Conservation (phyloP, 2,797 vertebrate species). For the Phalanger gymnotis region DNA sequence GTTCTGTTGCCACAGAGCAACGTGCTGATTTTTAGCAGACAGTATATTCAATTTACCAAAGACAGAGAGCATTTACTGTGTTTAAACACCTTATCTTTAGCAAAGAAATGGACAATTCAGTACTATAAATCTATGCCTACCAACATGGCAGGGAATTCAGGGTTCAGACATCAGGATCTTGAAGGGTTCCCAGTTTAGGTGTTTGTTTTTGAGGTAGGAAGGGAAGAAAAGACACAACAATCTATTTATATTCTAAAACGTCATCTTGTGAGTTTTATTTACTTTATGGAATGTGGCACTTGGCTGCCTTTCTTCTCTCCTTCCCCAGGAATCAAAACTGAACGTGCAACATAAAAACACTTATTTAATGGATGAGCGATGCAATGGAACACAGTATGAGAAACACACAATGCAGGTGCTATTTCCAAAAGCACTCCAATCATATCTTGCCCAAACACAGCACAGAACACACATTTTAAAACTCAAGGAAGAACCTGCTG, state of each 20-base stretch:
- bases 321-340: conserved; percentile 40
- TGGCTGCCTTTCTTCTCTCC: conserved; percentile 44
- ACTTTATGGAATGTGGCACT: conserved; percentile 5
- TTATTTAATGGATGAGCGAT: conserved; percentile 79
- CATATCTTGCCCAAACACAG: conserved; percentile 47
- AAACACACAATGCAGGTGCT: conserved; percentile 76
- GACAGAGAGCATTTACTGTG: background rate
- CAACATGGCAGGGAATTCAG: conserved; percentile 11
- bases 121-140: background rate
- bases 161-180: conserved; percentile 25
- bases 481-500: conserved; percentile 32
- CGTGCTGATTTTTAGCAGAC: background rate
- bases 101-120: background rate
- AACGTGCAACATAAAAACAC: conserved; percentile 71
- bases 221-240: background rate
- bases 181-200: background rate
- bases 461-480: background rate
- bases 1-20: background rate
- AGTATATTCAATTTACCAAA: background rate
- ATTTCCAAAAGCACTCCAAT: conserved; percentile 75
- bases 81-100: background rate
- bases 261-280: conserved; percentile 15
- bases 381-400: conserved; percentile 80
- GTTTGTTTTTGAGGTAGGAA: background rate
- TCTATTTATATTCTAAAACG: background rate